Percentiles rank a stretch among this genome's conserved stretches.
Evolutionary conservation across 2,888 invertebrate genomes (phyloP).

Genomic region (Cremastobaeus sp.): DNA sequence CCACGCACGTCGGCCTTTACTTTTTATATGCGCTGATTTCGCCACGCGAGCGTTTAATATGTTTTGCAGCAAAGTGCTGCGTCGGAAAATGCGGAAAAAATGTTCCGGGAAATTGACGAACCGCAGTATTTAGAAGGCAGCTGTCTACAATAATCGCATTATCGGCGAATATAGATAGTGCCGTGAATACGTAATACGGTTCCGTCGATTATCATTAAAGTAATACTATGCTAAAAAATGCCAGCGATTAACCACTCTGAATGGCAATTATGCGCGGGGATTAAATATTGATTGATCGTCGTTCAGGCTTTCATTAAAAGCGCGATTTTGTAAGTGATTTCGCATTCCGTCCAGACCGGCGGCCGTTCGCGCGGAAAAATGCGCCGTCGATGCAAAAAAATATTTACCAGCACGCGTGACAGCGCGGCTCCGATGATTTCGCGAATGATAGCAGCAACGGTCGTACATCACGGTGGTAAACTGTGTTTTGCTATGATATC

Average conservation of each 20-base stretch:
- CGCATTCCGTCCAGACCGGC: no score
- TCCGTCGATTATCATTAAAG: constrained; percentile 17
- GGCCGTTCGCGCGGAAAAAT: no score
- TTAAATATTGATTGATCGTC: no score
- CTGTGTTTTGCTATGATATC: constrained; percentile 47
- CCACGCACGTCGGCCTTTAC: no score
- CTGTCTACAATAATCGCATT: constrained; percentile 24
- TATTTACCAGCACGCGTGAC: constrained; percentile 4
- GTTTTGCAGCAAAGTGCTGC: not conserved
- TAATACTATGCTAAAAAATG: not conserved
- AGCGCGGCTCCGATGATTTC: constrained; percentile 18
- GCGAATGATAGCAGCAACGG: constrained; percentile 16
- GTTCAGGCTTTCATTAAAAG: no score
- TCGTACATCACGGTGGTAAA: constrained; percentile 35
- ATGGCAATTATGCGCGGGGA: no score
- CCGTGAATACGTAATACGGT: not conserved
- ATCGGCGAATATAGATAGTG: constrained; percentile 22
- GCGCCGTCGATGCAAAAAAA: constrained; percentile 9
- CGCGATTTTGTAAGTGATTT: no score
- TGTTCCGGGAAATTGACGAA: constrained; percentile 18
- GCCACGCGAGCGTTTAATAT: no score
- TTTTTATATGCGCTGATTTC: no score
- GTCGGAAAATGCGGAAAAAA: constrained; percentile 14
- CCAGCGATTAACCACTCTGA: constrained; percentile 1
- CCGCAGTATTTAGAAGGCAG: constrained; percentile 19